Evolutionary conservation across 2,113 vertebrate genomes (phyloP).

Genomic region (Saguinus imperator): DNA sequence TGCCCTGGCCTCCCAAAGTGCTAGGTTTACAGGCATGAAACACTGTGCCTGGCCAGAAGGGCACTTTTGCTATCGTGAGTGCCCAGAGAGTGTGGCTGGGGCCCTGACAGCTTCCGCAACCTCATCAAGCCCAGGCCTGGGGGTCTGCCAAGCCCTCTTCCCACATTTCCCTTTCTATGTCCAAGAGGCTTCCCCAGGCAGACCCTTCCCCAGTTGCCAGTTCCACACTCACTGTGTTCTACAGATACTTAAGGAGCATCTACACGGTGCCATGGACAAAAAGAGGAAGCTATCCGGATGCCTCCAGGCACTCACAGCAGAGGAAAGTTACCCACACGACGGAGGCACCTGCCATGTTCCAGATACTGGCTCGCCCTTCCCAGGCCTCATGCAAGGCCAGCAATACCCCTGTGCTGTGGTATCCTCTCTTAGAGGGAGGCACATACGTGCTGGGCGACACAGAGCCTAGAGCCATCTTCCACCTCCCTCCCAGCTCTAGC

Average conservation of each 20-base stretch:
- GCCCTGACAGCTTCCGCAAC: background rate
- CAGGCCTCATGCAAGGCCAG: accelerated
- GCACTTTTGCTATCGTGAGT: background rate
- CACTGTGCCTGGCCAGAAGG: background rate
- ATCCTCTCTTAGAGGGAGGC: background rate
- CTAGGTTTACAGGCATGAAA: too few species aligned
- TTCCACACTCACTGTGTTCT: background rate
- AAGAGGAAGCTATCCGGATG: background rate
- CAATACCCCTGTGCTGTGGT: accelerated
- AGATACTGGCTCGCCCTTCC: background rate
- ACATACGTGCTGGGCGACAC: accelerated
- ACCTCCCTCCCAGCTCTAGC: background rate
- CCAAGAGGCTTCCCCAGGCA: background rate
- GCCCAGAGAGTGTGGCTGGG: background rate
- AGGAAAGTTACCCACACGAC: background rate
- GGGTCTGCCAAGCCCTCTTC: background rate
- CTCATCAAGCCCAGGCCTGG: background rate
- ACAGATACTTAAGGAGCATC: background rate
- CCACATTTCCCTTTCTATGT: background rate
- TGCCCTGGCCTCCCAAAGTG: too few species aligned
- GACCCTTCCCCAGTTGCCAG: background rate
- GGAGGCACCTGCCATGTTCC: background rate
- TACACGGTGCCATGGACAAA: too few species aligned
- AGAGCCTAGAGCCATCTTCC: accelerated
- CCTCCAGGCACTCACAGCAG: background rate